phyloP scores from a whole-genome alignment of 2,113 vertebrate species.

The Elachura formosa region DNA sequence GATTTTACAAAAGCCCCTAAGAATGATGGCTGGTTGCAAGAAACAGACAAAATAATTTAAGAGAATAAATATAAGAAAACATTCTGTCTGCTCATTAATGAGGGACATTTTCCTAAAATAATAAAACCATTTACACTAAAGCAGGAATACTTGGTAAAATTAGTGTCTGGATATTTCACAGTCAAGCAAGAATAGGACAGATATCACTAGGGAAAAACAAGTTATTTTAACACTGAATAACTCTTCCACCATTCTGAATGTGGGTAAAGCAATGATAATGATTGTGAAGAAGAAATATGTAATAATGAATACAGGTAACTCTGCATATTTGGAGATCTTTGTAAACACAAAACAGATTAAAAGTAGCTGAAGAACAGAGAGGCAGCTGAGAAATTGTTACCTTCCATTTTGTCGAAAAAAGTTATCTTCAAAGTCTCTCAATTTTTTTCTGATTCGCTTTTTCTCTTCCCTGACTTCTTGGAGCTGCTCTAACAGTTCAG shows the following conservation, averaged over 20 bases:
- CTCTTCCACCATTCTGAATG: neutral
- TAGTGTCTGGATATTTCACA: neutral
- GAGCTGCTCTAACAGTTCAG: conserved; percentile 92
- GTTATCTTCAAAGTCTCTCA: conserved; percentile 95
- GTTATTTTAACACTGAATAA: neutral
- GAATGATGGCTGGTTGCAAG: neutral
- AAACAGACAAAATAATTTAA: neutral
- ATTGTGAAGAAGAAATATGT: rapidly evolving
- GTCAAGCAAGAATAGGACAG: neutral
- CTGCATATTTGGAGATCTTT: neutral
- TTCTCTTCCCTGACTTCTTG: conserved; percentile 95
- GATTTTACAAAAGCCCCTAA: neutral
- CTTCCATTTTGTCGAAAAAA: conserved; percentile 96
- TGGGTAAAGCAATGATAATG: neutral
- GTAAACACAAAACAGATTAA: neutral
- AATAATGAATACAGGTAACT: neutral
- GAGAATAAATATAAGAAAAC: neutral
- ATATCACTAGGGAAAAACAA: neutral
- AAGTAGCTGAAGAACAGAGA: neutral
- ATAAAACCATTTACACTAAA: neutral
- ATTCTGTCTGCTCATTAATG: neutral
- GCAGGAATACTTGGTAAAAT: neutral
- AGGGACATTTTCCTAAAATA: neutral
- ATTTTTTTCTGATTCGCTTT: conserved; percentile 89
- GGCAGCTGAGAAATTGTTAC: conserved; percentile 59